Percentiles rank a stretch among this genome's conserved stretches.
Conservation (phyloP, 2,888 invertebrate species). For the Anagyrus pseudococci region DNA sequence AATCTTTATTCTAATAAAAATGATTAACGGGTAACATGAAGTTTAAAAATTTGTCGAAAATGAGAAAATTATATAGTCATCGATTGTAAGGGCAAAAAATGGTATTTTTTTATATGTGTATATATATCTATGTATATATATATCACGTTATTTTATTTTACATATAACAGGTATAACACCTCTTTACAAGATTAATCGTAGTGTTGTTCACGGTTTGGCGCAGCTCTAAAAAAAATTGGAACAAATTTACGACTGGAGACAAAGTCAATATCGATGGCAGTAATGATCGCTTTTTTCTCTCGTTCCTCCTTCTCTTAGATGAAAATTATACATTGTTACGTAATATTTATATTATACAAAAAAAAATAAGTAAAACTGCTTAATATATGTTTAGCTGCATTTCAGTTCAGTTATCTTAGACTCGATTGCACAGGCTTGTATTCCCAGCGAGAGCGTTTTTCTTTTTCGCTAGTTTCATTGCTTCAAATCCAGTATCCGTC, state of each 20-base stretch:
- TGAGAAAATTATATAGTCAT: too few species aligned
- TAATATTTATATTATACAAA: too few species aligned
- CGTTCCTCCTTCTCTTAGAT: too few species aligned
- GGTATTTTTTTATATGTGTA: too few species aligned
- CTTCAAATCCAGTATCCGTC: constrained; percentile 14
- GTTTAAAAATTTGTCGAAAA: too few species aligned
- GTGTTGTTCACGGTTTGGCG: constrained; percentile 29
- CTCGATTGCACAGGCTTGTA: constrained; percentile 39
- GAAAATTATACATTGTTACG: too few species aligned
- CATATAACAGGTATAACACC: constrained; percentile 43
- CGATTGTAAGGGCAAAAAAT: too few species aligned
- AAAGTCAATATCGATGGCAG: constrained; percentile 33
- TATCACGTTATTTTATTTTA: constrained; percentile 43
- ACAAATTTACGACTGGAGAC: constrained; percentile 30
- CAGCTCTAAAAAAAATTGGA: constrained; percentile 29
- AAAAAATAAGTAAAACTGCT: too few species aligned
- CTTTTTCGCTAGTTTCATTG: constrained; percentile 17
- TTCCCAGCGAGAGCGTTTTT: constrained; percentile 36
- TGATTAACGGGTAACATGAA: too few species aligned
- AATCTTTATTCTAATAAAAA: too few species aligned
- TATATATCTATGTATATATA: constrained; percentile 28
- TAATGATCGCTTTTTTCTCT: constrained; percentile 19
- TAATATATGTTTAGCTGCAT: neutral
- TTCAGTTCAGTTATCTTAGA: too few species aligned
- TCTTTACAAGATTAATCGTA: constrained; percentile 42